Evolutionary conservation across 2,113 vertebrate genomes (phyloP), one percentile per base, ranked within the genome.

Genomic region (Colossoma macropomum): DNA sequence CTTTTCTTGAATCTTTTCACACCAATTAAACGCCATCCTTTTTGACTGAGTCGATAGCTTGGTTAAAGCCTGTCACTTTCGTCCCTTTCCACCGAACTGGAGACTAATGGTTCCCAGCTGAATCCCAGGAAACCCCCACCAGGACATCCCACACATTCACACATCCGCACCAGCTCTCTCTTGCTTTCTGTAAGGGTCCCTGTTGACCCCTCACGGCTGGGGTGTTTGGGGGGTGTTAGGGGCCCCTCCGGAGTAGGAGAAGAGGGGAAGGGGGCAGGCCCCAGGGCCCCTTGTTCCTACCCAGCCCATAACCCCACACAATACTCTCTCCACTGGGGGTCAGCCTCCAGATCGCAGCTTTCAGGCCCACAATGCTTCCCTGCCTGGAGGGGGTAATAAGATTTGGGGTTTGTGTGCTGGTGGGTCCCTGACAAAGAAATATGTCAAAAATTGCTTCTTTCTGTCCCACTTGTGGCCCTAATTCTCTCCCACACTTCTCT

Each of bases 381-480:
- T 89, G 88, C 90, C 86, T 80, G 79, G 83, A 90, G 38, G 90
- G 89, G 91, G 92, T 92, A 92, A 94, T 93, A 89, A 91, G 94
- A 95, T 95, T 95, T 91, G 91, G 93, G 91, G 93, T 93, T 93
- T 94, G 87, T 94, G 88, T 92, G 91, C 89, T 87, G 92, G 89
- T 92, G 91, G 90, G 88, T 89, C 88, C 89, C 85, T 87, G 85
- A 77, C 89, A 90, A 81, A 84, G 62, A 80, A 89, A 87, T 75
- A 62, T 82, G 80, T 85, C 60, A 74, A 59, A 78, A 75, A 80
- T 60, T 38, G 63, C 28, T 54, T 84, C 69, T 80, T 50, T 77
- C 77, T 38, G 41, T 77, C 60, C 65, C 38, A 68, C 41, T 3
- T 48, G 62, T 28, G n/a, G 82, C 87, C 15, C n/a, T 65, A 12